Evolutionary conservation across 2,113 vertebrate species (phyloP), one percentile per base, ranked within the genome.

Genomic region (Numenius arquata): DNA sequence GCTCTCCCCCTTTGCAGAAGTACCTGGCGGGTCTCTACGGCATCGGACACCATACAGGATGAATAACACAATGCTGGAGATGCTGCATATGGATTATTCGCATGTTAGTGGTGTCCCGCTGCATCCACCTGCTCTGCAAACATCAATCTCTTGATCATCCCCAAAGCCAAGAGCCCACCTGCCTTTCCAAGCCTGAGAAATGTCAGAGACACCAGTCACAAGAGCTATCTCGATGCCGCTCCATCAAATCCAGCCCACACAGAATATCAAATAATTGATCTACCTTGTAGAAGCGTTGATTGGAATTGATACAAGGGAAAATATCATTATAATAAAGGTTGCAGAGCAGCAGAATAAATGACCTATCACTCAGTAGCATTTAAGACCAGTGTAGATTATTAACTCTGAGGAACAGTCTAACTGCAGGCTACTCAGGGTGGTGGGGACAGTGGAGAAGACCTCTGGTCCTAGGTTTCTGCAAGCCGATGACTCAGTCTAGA

Each of bases 101-200:
- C 38, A 2, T 0, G 3, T 26, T 34, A 56, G 83, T 22, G 23
- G 21, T 1, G 1, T 36, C 88, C 92, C 1, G n/a, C 94, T 80
- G 92, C 85, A 32, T 41, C 65, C 92, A 89, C 77, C 88, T 97
- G 95, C 95, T 89, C 85, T 52, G 81, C 52, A 65, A 80, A 75
- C 88, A 93, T 58, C 79, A 4, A 62, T 66, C 85, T 73, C 45
- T 26, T 18, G 67, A 79, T 74, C 83, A 9, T 4, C 6, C 50
- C 66, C 40, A 1, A 1, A 0, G 23, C 50, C 88, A 88, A 59
- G 67, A 77, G 63, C 78, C 74, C 90, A 45, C 50, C 67, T 48
- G 82, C 72, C 50, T 53, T 50, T 8, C 63, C 79, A 29, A 62
- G 67, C 22, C 63, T 11, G 11, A 58, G 56, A 12, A 86, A 71